Conservation (phyloP, 2,113 vertebrate genomes). For the Toxotes chatareus region DNA sequence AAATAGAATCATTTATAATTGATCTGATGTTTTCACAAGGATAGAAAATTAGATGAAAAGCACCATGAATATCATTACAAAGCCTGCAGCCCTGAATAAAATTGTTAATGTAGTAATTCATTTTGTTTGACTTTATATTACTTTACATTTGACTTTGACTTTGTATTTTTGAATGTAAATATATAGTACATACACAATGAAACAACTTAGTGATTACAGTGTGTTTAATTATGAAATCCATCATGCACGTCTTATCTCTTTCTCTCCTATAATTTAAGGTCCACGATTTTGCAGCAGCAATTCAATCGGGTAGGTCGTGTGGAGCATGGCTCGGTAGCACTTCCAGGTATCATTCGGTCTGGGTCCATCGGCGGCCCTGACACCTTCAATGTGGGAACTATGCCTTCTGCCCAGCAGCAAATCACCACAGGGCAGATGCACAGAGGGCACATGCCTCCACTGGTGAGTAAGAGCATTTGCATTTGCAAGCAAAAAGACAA, state of each 20-base stretch:
- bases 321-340: constrained; percentile 94
- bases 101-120: background rate
- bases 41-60: background rate
- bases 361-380: constrained; percentile 95
- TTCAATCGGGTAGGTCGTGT: constrained; percentile 94
- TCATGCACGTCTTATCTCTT: background rate
- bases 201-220: background rate
- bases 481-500: constrained; percentile 1
- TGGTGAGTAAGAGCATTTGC: constrained; percentile 86
- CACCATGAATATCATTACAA: background rate
- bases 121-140: background rate
- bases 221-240: constrained; percentile 1
- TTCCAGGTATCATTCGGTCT: constrained; percentile 96
- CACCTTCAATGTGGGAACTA: constrained; percentile 93
- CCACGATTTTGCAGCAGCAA: constrained; percentile 98
- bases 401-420: constrained; percentile 97
- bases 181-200: background rate
- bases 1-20: background rate
- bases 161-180: background rate
- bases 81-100: background rate
- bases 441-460: constrained; percentile 96
- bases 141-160: too few relatives aligned
- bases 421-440: constrained; percentile 98
- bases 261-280: constrained; percentile 75
- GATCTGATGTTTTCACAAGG: background rate